Base-by-base conservation (phyloP, 2,113 vertebrate genomes). In the Orthonyx spaldingii region DNA sequence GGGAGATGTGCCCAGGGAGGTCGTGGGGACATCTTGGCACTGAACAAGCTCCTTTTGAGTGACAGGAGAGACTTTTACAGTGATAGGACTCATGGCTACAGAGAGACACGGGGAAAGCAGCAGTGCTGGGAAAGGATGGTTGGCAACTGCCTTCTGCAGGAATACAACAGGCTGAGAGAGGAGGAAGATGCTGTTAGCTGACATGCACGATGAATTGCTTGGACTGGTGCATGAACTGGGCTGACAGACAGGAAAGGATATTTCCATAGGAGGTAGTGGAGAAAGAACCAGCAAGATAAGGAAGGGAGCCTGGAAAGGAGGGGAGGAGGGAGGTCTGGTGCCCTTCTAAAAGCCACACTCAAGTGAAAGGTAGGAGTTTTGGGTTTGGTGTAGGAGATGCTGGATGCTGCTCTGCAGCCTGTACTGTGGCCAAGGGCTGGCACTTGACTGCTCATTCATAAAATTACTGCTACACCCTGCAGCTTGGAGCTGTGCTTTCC, bases 361-460 rank as follows among this genome's bases (percentile, higher is more conserved):
- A 1, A 6, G 59, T 30, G 50, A 53, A 65, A 53, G n/a, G 53
- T 46, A 46, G 57, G 60, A 91, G 57, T 65, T 76, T 19, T 0
- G 46, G 50, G 55, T 50, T 68, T 72, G 77, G 52, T 0, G 11
- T 30, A 50, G 63, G 63, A 93, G 84, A 65, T 64, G 57, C 65
- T 78, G 76, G 60, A 66, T 0, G 11, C 24, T 41, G 22, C 47
- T 56, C 52, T 15, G 3, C 61, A 70, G 84, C 52, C 61, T 71
- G 47, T 81, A 56, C 69, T 0, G 0, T 30, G 63, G 70, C 74
- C 11, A 6, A 93, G 70, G 65, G 57, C 59, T 94, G 87, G 59
- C 89, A 89, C 39, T 75, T 57, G 78, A 81, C 78, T 85, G 68
- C 78, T 95, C 91, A 65, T 91, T 78, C 91, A 91, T 79, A 93